These are phyloP conservation scores for Automeris io DNA, from an alignment of 2,888 invertebrate genomes.

Conservation along the genomic window DNA sequence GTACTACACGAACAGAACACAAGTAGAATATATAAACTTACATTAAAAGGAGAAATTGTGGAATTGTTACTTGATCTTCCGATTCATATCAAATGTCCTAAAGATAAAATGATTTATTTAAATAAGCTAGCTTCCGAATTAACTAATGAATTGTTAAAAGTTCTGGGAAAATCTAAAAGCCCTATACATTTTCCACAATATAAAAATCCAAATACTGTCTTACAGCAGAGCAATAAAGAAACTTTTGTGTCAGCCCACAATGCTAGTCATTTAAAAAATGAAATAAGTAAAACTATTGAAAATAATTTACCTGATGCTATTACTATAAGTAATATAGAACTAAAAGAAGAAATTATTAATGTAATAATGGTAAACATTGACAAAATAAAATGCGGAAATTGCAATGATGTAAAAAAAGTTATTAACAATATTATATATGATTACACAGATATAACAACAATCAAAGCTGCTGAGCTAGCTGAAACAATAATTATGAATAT, in stretches of 20 bases:
- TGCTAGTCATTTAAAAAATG: neutral
- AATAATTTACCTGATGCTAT: neutral
- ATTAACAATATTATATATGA: neutral
- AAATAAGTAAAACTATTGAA: neutral
- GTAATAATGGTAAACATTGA: neutral
- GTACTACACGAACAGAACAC: neutral
- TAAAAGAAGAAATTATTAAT: neutral
- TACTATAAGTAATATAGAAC: neutral
- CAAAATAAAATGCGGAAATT: neutral
- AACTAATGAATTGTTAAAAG: neutral
- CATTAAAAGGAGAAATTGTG: neutral
- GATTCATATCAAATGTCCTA: neutral
- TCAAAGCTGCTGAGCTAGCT: neutral
- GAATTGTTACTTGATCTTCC: neutral
- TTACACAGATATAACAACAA: neutral
- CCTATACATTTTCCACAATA: neutral
- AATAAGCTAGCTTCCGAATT: neutral
- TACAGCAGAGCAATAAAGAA: neutral
- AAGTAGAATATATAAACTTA: neutral
- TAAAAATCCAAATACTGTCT: neutral
- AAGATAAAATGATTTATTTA: neutral
- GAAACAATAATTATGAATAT: neutral
- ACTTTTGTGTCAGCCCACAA: neutral
- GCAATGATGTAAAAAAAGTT: neutral
- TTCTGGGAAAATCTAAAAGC: neutral